These are phyloP conservation scores for Pteria penguin DNA, from an alignment of 2,888 invertebrate species.

Conservation along the genomic window DNA sequence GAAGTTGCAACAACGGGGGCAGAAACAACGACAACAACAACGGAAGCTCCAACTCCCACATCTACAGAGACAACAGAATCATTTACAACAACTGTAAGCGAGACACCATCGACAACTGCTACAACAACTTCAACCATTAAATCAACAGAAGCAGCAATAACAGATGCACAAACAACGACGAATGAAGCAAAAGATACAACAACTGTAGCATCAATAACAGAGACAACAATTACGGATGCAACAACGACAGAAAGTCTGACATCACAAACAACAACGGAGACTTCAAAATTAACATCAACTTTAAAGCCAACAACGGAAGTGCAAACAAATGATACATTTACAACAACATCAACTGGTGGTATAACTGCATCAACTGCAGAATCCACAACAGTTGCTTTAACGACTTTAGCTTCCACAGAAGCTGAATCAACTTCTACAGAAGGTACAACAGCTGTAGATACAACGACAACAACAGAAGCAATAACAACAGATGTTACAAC, in stretches of 20 bases:
- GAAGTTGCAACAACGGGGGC: neutral
- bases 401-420: neutral
- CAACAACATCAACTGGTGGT: too few relatives aligned
- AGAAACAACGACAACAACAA: neutral
- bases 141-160: neutral
- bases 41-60: neutral
- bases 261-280: neutral
- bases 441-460: neutral
- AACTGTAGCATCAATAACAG: neutral
- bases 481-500: neutral
- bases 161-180: neutral
- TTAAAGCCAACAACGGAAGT: neutral
- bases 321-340: too few relatives aligned
- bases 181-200: neutral
- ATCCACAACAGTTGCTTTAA: conserved; percentile 2
- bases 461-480: neutral
- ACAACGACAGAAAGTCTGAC: neutral
- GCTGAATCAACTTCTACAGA: neutral
- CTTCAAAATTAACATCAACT: neutral
- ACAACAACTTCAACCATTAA: neutral
- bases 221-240: neutral
- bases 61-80: neutral
- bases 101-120: too few relatives aligned
- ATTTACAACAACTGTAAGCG: too few relatives aligned
- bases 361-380: neutral